A percentile compares a stretch with the other conserved stretches of the same genome.
Evolutionary conservation across 2,797 vertebrate species (phyloP).

Genomic region (Micromesistius poutassou): DNA sequence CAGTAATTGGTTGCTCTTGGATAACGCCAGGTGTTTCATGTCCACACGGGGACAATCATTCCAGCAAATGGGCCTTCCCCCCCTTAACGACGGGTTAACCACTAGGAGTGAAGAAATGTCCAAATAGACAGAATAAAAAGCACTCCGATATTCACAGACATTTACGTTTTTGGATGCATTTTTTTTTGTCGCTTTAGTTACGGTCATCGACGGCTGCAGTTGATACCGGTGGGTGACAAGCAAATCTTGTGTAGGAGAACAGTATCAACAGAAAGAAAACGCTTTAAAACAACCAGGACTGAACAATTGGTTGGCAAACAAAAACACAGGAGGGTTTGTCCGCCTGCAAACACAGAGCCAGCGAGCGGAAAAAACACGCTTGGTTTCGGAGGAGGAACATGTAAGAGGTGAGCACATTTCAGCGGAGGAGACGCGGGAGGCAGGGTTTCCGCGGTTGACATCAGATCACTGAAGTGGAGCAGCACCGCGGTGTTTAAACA

Average conservation of each 20-base stretch:
- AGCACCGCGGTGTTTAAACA: not conserved
- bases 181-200: not conserved
- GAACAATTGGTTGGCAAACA: not conserved
- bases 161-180: not conserved
- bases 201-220: not conserved
- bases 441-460: not conserved
- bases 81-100: constrained; percentile 1
- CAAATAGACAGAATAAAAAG: not conserved
- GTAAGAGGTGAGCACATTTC: not conserved
- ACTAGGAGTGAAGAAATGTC: not conserved
- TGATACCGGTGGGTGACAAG: not conserved
- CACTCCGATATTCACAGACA: not conserved
- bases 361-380: not conserved
- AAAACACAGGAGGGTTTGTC: not conserved
- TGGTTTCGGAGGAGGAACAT: not conserved
- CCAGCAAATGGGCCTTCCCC: not conserved
- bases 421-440: not conserved
- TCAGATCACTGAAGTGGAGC: not conserved
- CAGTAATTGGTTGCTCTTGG: not conserved
- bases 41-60: not conserved
- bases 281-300: not conserved
- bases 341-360: not conserved
- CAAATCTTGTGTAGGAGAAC: not conserved
- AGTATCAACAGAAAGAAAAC: not conserved
- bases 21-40: not conserved